Evolutionary conservation across 2,113 vertebrate genomes (phyloP).

Genomic region (Oreocharis arfaki): DNA sequence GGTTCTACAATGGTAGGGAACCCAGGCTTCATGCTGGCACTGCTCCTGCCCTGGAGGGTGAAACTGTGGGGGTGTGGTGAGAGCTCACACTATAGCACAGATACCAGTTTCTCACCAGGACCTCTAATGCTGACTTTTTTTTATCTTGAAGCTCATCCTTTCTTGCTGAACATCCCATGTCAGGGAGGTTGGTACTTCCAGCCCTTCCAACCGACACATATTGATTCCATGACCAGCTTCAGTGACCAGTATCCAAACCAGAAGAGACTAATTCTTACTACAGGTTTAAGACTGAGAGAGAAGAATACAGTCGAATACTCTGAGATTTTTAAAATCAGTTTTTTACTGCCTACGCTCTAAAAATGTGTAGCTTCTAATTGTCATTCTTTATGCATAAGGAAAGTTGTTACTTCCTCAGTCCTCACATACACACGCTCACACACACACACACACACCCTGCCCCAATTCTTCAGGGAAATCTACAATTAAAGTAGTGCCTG

Average conservation of each 20-base stretch:
- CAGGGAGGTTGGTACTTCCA: not conserved
- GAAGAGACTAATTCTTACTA: not conserved
- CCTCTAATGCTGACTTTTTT: not conserved
- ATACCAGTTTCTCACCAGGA: not conserved
- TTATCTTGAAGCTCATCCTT: not conserved
- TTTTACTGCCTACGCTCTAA: not conserved
- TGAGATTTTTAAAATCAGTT: not conserved
- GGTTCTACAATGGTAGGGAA: fast-evolving
- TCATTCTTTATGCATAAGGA: not conserved
- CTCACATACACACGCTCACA: not conserved
- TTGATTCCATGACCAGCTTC: not conserved
- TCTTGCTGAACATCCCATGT: not conserved
- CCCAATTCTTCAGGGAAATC: not conserved
- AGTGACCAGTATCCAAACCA: not conserved
- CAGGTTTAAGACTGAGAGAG: not conserved
- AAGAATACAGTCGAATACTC: not conserved
- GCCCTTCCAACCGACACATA: not conserved
- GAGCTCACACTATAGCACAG: not conserved
- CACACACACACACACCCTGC: too few relatives aligned
- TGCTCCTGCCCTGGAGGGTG: not conserved
- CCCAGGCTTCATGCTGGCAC: not conserved
- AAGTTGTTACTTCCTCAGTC: not conserved
- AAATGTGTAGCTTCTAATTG: not conserved
- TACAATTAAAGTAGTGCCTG: not conserved
- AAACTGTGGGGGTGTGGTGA: not conserved